A percentile compares a stretch with the other conserved stretches of the same genome.
Conservation (phyloP, 2,113 vertebrate species). For the Varanus salvator region DNA sequence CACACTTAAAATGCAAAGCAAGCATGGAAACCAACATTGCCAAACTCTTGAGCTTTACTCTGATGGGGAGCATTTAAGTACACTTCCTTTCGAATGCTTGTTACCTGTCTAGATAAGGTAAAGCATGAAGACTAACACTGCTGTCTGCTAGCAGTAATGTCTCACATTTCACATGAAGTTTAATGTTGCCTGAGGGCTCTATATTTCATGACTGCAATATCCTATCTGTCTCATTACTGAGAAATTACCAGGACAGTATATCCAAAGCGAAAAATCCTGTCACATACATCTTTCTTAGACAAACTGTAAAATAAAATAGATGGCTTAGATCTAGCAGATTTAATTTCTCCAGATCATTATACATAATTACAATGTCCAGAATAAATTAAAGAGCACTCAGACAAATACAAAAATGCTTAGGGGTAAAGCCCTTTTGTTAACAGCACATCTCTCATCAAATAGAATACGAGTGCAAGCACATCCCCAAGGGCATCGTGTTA, state of each 20-base stretch:
- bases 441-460: neutral
- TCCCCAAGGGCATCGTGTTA: constrained; percentile 19
- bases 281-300: constrained; percentile 2
- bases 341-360: constrained; percentile 19
- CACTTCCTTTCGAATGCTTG: constrained; percentile 12
- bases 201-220: constrained; percentile 49
- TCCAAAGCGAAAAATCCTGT: constrained; percentile 35
- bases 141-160: constrained; percentile 26
- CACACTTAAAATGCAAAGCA: neutral
- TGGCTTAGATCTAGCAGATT: constrained; percentile 25
- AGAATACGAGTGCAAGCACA: neutral
- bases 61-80: neutral
- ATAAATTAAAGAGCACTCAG: constrained; percentile 30
- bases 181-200: constrained; percentile 36
- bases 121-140: constrained; percentile 27
- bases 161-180: constrained; percentile 42
- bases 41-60: neutral
- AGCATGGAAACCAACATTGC: neutral
- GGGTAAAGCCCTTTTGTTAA: constrained; percentile 1
- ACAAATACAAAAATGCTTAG: constrained; percentile 11
- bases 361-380: constrained; percentile 27
- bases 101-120: neutral
- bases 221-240: constrained; percentile 41
- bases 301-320: constrained; percentile 19
- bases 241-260: constrained; percentile 42